A percentile compares a stretch with the other conserved stretches of the same genome.
Conservation (phyloP, 2,113 vertebrate species). For the Dicerorhinus sumatrensis region DNA sequence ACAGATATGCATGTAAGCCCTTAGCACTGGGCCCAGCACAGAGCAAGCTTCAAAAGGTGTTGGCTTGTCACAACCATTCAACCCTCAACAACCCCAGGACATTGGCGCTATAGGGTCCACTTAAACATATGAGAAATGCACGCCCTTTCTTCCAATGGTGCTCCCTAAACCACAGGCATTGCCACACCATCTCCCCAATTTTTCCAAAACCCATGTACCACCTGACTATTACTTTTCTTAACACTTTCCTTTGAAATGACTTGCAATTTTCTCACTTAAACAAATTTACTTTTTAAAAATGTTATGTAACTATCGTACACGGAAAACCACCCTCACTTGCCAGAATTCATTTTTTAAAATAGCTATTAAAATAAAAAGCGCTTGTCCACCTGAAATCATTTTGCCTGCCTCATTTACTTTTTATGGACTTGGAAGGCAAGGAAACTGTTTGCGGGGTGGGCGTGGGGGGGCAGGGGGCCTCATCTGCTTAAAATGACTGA, state of each 20-base stretch:
- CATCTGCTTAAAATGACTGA: conserved; percentile 42
- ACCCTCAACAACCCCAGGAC: background rate
- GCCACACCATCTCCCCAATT: background rate
- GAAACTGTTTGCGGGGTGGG: background rate
- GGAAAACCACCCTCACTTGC: conserved; percentile 57
- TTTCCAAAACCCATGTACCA: background rate
- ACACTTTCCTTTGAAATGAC: conserved; percentile 67
- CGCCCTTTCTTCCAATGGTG: background rate
- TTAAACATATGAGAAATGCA: background rate
- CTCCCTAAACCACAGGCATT: background rate
- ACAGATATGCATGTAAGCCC: rapidly evolving
- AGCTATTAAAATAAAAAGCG: conserved; percentile 70
- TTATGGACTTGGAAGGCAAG: conserved; percentile 51
- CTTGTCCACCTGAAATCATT: conserved; percentile 70
- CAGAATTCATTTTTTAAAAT: conserved; percentile 70
- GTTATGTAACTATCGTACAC: conserved; percentile 64
- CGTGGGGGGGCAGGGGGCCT: background rate
- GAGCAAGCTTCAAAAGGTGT: background rate
- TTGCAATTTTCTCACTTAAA: conserved; percentile 53
- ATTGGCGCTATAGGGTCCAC: background rate
- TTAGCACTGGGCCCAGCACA: background rate
- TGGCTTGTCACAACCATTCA: background rate
- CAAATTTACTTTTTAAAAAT: conserved; percentile 64
- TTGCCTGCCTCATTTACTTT: conserved; percentile 63
- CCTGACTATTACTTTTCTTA: conserved; percentile 55